A percentile compares a stretch with the other conserved stretches of the same genome.
Conservation (phyloP, 2,797 vertebrate species). For the Pipistrellus pipistrellus region DNA sequence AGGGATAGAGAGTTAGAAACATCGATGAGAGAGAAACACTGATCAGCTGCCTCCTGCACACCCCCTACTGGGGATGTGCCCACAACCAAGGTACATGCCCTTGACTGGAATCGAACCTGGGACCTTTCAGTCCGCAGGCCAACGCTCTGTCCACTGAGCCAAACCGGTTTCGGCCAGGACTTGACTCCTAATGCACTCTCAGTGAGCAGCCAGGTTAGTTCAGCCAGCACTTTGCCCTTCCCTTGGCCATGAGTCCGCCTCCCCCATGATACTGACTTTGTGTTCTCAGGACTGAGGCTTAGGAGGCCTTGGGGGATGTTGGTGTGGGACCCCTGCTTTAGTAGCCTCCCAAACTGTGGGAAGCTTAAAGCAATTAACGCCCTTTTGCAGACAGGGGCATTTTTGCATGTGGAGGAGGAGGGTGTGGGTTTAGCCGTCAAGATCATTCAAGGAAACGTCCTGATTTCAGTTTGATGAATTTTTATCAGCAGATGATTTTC, state of each 20-base stretch:
- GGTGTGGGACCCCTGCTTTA: neutral
- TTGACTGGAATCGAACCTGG: too few relatives aligned
- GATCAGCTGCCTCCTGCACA: too few relatives aligned
- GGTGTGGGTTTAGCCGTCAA: neutral
- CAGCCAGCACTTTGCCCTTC: neutral
- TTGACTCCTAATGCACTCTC: neutral
- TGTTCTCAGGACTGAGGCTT: neutral
- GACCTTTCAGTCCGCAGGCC: too few relatives aligned
- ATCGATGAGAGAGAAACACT: too few relatives aligned
- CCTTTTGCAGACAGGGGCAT: neutral
- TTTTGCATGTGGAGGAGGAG: constrained; percentile 56
- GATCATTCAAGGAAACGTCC: neutral
- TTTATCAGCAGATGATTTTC: constrained; percentile 20
- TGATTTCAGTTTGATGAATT: constrained; percentile 28
- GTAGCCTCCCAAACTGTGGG: neutral
- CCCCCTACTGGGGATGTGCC: too few relatives aligned
- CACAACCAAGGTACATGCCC: too few relatives aligned
- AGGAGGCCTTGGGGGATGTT: neutral
- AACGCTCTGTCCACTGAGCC: too few relatives aligned
- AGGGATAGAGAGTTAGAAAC: too few relatives aligned
- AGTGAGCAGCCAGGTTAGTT: neutral
- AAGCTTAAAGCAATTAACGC: neutral
- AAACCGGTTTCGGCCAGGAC: neutral
- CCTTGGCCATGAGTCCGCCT: neutral
- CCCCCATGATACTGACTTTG: neutral